phyloP scores from a whole-genome alignment of 2,888 invertebrate genomes.

The Empis stercorea region DNA sequence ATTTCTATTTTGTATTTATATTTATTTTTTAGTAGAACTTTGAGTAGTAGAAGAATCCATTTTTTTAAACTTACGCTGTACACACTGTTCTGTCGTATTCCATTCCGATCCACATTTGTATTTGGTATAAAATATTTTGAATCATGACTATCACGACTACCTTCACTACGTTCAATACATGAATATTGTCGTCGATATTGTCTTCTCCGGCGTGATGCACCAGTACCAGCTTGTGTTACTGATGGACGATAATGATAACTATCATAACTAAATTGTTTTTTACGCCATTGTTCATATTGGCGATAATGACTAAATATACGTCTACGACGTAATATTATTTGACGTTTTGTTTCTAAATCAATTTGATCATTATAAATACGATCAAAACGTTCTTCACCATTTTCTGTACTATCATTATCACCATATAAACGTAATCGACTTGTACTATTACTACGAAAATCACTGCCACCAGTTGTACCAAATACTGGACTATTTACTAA shows the following conservation, averaged over 20 bases:
- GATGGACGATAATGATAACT: conserved; percentile 31
- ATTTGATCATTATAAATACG: conserved; percentile 18
- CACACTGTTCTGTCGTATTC: conserved; percentile 10
- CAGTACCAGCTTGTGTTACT: conserved; percentile 9
- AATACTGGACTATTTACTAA: not conserved
- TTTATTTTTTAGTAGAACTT: not conserved
- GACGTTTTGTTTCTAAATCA: conserved; percentile 28
- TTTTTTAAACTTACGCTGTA: conserved; percentile 17
- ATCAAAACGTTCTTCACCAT: not conserved
- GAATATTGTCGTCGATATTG: conserved; percentile 33
- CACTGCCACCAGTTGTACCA: not conserved
- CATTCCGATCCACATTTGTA: conserved; percentile 4
- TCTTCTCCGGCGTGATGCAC: conserved; percentile 29
- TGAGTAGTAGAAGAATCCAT: conserved; percentile 9
- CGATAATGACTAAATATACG: conserved; percentile 34
- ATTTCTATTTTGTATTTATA: not conserved
- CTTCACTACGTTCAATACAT: conserved; percentile 31
- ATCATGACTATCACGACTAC: conserved; percentile 31
- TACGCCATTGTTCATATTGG: conserved; percentile 35
- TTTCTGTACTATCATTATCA: not conserved
- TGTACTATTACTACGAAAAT: not conserved
- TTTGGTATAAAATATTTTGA: conserved; percentile 17
- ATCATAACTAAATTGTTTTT: conserved; percentile 34
- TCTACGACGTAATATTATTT: conserved; percentile 29
- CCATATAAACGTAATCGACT: not conserved